Conservation (phyloP, 2,888 invertebrate species). For the Melipona beecheii region DNA sequence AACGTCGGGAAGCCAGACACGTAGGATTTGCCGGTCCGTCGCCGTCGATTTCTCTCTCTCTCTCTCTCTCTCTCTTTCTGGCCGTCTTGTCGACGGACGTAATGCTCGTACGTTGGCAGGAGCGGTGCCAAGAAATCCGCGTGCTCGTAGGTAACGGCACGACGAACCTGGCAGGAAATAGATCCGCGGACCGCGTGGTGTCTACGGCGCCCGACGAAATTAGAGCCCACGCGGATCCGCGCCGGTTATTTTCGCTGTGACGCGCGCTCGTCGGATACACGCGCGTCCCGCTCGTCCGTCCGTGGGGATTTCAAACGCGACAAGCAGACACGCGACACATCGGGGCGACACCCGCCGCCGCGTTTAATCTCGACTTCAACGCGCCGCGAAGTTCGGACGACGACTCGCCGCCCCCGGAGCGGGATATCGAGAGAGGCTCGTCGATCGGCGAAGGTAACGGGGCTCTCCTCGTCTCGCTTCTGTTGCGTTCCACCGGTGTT, state of each 20-base stretch:
- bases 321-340: constrained; percentile 42
- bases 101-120: constrained; percentile 34
- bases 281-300: constrained; percentile 14
- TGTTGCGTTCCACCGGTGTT: background rate
- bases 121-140: constrained; percentile 67
- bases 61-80: constrained; percentile 20
- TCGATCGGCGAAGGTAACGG: constrained; percentile 18
- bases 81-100: constrained; percentile 21
- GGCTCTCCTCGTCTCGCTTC: background rate
- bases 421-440: background rate
- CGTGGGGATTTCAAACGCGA: constrained; percentile 45
- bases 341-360: constrained; percentile 44
- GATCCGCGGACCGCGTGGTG: constrained; percentile 82
- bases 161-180: constrained; percentile 74
- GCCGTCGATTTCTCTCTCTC: constrained; percentile 51
- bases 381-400: background rate
- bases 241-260: constrained; percentile 60
- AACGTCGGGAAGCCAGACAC: constrained; percentile 53
- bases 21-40: constrained; percentile 60
- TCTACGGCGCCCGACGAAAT: constrained; percentile 81
- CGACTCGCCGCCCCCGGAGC: background rate
- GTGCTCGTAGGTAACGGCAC: constrained; percentile 67
- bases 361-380: constrained; percentile 38
- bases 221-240: constrained; percentile 81
- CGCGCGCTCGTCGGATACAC: too few relatives aligned